A percentile compares a stretch with the other conserved stretches of the same genome.
phyloP scores from a whole-genome alignment of 2,113 vertebrate species.

The Himantopus leucocephalus region DNA sequence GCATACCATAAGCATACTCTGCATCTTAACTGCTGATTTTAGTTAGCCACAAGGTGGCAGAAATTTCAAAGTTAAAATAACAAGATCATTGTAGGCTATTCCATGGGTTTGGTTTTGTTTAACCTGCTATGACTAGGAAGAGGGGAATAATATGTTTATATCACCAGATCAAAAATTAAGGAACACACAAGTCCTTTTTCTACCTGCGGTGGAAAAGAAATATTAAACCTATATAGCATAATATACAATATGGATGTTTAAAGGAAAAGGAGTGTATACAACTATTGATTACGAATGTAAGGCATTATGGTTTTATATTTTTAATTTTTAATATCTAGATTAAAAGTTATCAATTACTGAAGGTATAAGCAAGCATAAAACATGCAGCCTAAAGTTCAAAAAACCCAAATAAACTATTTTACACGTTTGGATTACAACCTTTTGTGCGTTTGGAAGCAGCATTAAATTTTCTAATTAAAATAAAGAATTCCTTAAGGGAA shows the following conservation, averaged over 20 bases:
- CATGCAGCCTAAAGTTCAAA: not conserved
- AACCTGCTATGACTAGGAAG: not conserved
- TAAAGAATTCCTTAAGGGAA: not conserved
- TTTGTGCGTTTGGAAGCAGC: not conserved
- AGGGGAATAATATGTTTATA: not conserved
- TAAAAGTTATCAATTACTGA: not conserved
- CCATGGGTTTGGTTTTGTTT: not conserved
- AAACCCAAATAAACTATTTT: not conserved
- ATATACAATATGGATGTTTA: not conserved
- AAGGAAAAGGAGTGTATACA: not conserved
- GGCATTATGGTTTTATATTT: not conserved
- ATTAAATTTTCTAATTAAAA: not conserved
- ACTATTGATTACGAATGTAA: not conserved
- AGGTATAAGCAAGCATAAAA: not conserved
- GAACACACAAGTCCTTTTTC: not conserved
- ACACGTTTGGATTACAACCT: accelerated
- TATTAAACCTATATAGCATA: not conserved
- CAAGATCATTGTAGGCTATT: not conserved
- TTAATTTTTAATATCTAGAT: not conserved
- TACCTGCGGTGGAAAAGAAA: not conserved
- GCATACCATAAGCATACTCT: not conserved
- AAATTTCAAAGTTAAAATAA: slow-evolving; percentile 65
- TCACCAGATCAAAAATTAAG: not conserved
- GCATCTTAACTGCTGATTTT: not conserved
- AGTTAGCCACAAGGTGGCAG: slow-evolving; percentile 77